phyloP scores from a whole-genome alignment of 2,888 invertebrate genomes.

The Hemicrepidius hirtus region DNA sequence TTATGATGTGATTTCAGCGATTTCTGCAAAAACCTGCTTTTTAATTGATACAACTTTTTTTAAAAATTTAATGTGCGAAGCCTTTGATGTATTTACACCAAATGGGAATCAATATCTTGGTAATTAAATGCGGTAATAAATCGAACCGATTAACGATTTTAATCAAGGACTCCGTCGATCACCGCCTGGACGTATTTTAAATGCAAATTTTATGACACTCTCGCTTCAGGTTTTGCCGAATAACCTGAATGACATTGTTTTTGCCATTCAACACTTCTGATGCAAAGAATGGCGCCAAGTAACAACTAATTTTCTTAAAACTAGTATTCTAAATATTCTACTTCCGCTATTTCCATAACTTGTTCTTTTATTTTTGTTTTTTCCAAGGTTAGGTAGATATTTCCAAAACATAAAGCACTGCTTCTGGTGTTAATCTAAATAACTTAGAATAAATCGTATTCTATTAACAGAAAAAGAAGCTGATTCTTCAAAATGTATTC shows the following conservation, averaged over 20 bases:
- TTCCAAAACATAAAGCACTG: too few species aligned
- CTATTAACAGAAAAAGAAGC: too few species aligned
- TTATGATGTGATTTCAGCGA: slow-evolving; percentile 24
- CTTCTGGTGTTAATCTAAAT: too few species aligned
- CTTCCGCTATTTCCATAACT: slow-evolving; percentile 12
- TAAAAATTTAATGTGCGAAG: slow-evolving; percentile 21
- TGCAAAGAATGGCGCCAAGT: slow-evolving; percentile 27
- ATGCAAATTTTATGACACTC: slow-evolving; percentile 27
- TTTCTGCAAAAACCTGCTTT: slow-evolving; percentile 28
- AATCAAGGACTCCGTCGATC: slow-evolving; percentile 27
- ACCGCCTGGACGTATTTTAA: slow-evolving; percentile 13
- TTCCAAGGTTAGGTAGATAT: too few species aligned
- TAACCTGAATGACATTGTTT: slow-evolving; percentile 31
- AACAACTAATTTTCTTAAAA: background rate
- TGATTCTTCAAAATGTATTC: too few species aligned
- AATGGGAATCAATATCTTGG: slow-evolving; percentile 18
- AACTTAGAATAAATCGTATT: too few species aligned
- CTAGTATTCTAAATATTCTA: background rate
- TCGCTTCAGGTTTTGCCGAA: slow-evolving; percentile 11
- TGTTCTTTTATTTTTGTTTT: background rate
- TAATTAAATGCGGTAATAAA: slow-evolving; percentile 31
- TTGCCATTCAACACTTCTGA: slow-evolving; percentile 20
- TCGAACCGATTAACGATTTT: slow-evolving; percentile 31
- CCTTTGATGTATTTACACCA: slow-evolving; percentile 28
- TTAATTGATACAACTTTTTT: slow-evolving; percentile 28